Evolutionary conservation across 1,140 invertebrate species (phyloP).

Genomic region (Caenorhabditis inopinata): DNA sequence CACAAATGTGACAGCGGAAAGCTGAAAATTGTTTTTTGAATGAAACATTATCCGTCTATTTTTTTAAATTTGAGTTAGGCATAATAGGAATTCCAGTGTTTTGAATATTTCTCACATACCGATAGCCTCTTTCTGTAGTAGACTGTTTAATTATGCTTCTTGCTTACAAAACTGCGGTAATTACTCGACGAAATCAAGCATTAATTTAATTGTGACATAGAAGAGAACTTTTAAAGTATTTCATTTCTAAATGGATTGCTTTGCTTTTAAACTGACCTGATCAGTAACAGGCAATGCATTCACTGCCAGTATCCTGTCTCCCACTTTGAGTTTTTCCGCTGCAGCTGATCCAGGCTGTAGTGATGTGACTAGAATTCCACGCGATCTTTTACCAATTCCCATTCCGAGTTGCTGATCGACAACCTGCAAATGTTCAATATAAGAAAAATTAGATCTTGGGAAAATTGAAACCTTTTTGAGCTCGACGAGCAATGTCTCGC

Average conservation of each 20-base stretch:
- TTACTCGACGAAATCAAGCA: too few relatives aligned
- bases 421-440: slow-evolving; percentile 29
- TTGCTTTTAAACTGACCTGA: slow-evolving; percentile 51
- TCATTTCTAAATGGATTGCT: not conserved
- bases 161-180: too few relatives aligned
- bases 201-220: not conserved
- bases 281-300: slow-evolving; percentile 62
- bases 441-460: not conserved
- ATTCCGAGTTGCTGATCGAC: slow-evolving; percentile 64
- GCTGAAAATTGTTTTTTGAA: slow-evolving; percentile 61
- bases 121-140: too few relatives aligned
- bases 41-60: not conserved
- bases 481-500: slow-evolving; percentile 56
- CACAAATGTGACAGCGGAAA: slow-evolving; percentile 63
- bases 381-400: slow-evolving; percentile 64
- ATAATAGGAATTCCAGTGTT: not conserved
- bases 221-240: not conserved
- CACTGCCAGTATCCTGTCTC: slow-evolving; percentile 64
- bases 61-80: not conserved
- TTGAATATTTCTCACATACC: too few relatives aligned
- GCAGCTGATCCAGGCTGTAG: slow-evolving; percentile 63
- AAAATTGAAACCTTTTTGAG: slow-evolving; percentile 54
- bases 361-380: slow-evolving; percentile 64
- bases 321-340: slow-evolving; percentile 63
- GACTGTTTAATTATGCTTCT: too few relatives aligned